Evolutionary conservation across 2,888 invertebrate genomes (phyloP).

Genomic region (Cheilosia soror): DNA sequence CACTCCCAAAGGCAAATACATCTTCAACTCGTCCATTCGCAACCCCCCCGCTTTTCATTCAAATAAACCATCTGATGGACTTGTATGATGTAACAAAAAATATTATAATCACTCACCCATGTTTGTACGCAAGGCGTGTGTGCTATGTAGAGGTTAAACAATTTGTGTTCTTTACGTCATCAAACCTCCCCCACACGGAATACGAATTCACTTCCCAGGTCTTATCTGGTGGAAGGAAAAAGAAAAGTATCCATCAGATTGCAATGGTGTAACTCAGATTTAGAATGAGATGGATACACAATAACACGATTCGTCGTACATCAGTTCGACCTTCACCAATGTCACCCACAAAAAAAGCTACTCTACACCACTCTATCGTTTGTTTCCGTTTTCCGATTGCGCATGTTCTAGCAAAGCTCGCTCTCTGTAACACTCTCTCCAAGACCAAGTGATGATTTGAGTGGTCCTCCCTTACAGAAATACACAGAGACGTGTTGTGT

Average conservation of each 20-base stretch:
- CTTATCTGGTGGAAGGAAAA: neutral
- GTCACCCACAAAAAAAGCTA: conserved; percentile 55
- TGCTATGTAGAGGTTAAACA: conserved; percentile 11
- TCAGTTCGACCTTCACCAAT: conserved; percentile 69
- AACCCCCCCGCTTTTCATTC: neutral
- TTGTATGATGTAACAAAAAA: conserved; percentile 29
- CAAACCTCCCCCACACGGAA: conserved; percentile 1
- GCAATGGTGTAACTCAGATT: neutral
- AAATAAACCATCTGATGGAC: conserved; percentile 31
- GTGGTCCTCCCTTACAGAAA: neutral
- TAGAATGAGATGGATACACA: conserved; percentile 25
- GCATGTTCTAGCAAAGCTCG: conserved; percentile 56
- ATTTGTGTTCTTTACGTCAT: conserved; percentile 44
- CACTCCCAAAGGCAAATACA: conserved; percentile 7
- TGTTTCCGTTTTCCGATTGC: conserved; percentile 18
- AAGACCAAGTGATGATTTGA: neutral
- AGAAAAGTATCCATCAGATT: conserved; percentile 3
- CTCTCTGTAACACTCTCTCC: neutral
- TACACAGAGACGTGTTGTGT: neutral
- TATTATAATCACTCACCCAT: conserved; percentile 4
- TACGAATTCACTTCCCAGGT: neutral
- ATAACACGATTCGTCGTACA: conserved; percentile 21
- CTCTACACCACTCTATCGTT: neutral
- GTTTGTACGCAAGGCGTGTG: neutral
- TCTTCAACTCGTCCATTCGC: neutral